Evolutionary conservation across 2,888 invertebrate genomes (phyloP).

Genomic region (Zootermopsis nevadensis): DNA sequence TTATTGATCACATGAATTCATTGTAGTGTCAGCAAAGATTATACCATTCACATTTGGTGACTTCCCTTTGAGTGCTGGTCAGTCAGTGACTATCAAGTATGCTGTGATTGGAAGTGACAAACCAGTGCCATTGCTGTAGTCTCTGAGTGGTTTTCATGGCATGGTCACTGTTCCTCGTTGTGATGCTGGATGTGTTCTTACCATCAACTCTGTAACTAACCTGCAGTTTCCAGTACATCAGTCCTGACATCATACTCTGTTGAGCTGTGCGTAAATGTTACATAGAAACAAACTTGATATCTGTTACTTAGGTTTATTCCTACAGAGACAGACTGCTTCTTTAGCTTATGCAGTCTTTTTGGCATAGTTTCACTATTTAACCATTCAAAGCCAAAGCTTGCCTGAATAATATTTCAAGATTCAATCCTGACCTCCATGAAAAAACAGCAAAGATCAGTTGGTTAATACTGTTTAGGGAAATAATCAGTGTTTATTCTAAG

Average conservation of each 20-base stretch:
- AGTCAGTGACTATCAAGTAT: conserved; percentile 75
- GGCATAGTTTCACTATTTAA: no score
- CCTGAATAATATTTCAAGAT: no score
- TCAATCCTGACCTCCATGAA: no score
- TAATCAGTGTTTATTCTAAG: no score
- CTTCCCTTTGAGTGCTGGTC: conserved; percentile 75
- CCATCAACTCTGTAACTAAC: conserved; percentile 74
- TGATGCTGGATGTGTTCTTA: conserved; percentile 70
- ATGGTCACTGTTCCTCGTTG: conserved; percentile 59
- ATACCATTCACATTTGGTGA: conserved; percentile 77
- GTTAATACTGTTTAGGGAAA: no score
- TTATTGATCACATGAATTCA: background rate
- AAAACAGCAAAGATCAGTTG: no score
- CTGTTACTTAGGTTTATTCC: conserved; percentile 85
- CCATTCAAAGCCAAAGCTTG: no score
- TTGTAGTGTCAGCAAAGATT: conserved; percentile 78
- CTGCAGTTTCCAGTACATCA: conserved; percentile 79
- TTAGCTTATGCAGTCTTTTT: conserved; percentile 54
- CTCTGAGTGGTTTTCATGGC: conserved; percentile 70
- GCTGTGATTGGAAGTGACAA: conserved; percentile 79
- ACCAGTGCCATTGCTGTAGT: conserved; percentile 81
- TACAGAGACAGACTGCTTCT: conserved; percentile 76
- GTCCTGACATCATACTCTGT: conserved; percentile 68
- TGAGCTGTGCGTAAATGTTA: conserved; percentile 58
- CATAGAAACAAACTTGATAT: conserved; percentile 64